A percentile compares a stretch with the other conserved stretches of the same genome.
Evolutionary conservation across 2,113 vertebrate species (phyloP).

Genomic region (Xiphophorus couchianus): DNA sequence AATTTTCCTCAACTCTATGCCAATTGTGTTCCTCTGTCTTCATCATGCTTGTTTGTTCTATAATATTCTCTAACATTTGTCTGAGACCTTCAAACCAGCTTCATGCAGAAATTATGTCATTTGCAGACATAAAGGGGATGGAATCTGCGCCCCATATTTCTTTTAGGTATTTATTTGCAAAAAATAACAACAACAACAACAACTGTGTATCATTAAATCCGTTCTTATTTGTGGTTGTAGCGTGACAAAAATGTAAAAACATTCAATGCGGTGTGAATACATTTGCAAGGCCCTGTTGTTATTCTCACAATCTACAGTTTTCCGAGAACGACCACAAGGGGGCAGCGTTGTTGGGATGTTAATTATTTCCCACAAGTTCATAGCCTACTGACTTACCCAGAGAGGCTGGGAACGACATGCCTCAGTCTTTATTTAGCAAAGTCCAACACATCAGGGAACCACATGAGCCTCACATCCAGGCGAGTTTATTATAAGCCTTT

Average conservation of each 20-base stretch:
- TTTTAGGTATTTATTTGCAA: no score
- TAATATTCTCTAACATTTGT: not conserved
- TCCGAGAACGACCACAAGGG: slow-evolving; percentile 26
- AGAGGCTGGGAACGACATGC: not conserved
- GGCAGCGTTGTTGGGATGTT: slow-evolving; percentile 27
- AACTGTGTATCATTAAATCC: no score
- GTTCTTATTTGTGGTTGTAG: no score
- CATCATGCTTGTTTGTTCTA: no score
- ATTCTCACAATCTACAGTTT: not conserved
- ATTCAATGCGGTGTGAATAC: no score
- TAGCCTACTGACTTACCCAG: slow-evolving; percentile 4
- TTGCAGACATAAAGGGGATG: not conserved
- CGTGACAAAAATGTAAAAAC: no score
- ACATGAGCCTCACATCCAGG: not conserved
- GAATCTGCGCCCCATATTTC: no score
- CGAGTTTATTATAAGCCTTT: slow-evolving; percentile 1
- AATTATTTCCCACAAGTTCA: not conserved
- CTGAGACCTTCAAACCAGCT: not conserved
- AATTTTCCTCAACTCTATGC: no score
- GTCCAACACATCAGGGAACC: slow-evolving; percentile 17
- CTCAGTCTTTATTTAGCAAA: slow-evolving; percentile 1
- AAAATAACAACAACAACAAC: no score
- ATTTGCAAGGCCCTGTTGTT: no score
- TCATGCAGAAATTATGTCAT: not conserved
- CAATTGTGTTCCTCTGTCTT: not conserved